phyloP scores from a whole-genome alignment of 2,888 invertebrate species.

The Cantharis lateralis region DNA sequence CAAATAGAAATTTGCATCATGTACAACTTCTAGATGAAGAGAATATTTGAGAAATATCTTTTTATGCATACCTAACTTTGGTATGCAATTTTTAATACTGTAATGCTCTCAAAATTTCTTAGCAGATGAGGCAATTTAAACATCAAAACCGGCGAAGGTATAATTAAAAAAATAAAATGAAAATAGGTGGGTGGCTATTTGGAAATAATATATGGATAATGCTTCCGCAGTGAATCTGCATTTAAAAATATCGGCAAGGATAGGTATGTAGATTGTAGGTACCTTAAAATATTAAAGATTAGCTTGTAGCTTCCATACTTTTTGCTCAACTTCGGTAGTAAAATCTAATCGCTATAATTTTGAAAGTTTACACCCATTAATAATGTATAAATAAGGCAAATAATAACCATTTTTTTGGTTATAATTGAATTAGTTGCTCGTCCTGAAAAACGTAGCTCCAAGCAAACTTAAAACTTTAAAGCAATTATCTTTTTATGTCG shows the following conservation, averaged over 20 bases:
- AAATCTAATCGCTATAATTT: not conserved
- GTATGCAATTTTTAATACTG: not conserved
- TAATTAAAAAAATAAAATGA: not conserved
- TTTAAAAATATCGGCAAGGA: not conserved
- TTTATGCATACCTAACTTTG: not conserved
- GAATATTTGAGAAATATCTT: not conserved
- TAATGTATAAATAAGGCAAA: not conserved
- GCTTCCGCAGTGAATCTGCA: not conserved
- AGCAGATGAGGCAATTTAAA: not conserved
- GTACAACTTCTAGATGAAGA: not conserved
- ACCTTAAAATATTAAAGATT: not conserved
- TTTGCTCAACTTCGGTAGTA: not conserved
- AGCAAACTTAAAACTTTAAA: not conserved
- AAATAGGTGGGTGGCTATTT: not conserved
- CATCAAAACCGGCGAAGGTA: not conserved
- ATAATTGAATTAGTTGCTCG: not conserved
- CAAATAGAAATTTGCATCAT: not conserved
- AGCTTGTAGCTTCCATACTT: not conserved
- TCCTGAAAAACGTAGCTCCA: not conserved
- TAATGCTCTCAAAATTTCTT: not conserved
- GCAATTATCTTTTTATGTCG: slow-evolving; percentile 1
- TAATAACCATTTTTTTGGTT: not conserved
- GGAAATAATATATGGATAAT: not conserved
- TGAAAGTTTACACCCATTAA: not conserved
- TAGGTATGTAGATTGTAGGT: not conserved